Base-by-base conservation (phyloP, 2,888 invertebrate species). In the Andrena minutula region DNA sequence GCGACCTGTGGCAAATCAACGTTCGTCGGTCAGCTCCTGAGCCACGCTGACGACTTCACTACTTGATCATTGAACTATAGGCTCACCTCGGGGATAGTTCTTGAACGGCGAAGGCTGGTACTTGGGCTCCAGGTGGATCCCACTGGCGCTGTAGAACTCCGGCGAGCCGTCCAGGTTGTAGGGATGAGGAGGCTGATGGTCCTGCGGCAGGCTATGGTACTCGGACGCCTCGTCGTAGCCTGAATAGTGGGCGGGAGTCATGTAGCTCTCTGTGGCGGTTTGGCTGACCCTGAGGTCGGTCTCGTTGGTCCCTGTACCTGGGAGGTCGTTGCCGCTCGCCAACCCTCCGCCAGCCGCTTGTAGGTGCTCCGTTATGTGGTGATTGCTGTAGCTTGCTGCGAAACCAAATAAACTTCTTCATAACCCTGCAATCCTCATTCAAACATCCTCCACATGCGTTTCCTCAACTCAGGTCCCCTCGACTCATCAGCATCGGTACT, bases 81-180 rank as follows among this genome's bases (percentile, higher is more conserved):
- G 84, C 94, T 95, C 88, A 96, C 97, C 96, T 95, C 97, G 95
- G 78, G 96, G 95, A 93, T 96, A 97, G 91, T 95, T 96, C 94
- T 97, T 97, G 92, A 95, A 95, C 83, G 95, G 95, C 89, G 95
- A 95, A 70, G 96, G 96, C 92, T 97, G 96, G 94, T 96, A 97
- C 94, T 97, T 97, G 91, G 96, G 96, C 92, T 96, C 96, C 92
- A 95, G 93, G 76, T 93, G 94, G 75, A 95, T 93, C 86, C 94
- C 94, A 87, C 94, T 94, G 89, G 96, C 95, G 89, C 96, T 95
- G 94, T 97, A 97, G 94, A 97, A 97, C 94, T 97, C 96, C 4
- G 96, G 95, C 64, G 96, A 97, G 94, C 94, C 96, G 94, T 96
- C 97, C 94, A 95, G 95, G 75, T 91, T 92, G 94, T 96, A 96